Base-by-base conservation (phyloP, 2,113 vertebrate genomes). In the Polyodon spathula region DNA sequence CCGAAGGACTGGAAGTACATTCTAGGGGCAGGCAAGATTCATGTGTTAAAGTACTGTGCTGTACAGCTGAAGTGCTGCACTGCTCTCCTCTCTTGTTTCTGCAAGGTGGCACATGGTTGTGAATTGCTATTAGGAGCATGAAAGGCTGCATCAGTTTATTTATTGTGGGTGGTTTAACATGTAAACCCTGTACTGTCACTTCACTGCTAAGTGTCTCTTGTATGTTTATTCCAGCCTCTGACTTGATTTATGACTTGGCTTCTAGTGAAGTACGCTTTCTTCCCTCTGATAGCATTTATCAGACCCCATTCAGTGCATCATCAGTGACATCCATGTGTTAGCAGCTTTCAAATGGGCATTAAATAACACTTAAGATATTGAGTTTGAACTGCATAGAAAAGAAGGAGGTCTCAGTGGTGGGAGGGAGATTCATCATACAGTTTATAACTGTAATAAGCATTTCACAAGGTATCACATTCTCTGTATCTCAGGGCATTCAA, bases 181-280 rank as follows among this genome's bases (percentile, higher is more conserved):
- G 40, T 38, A 40, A 39, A 74, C 63, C 76, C 70, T n/a, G n/a
- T n/a, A n/a, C n/a, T n/a, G n/a, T n/a, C n/a, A n/a, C n/a, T n/a
- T 69, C 48, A 44, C 56, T 70, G 70, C 71, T 78, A 82, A 81
- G 79, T 78, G 71, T 48, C 65, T 69, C 56, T 50, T 50, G 55
- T 66, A 58, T 75, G 68, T 78, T 75, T 81, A 74, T 76, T 76
- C 68, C 62, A 66, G 62, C 46, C 73, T 72, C 73, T 50, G 46
- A 53, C n/a, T 54, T 43, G 44, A 62, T 38, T 8, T 69, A 64
- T 63, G 66, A 53, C 44, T 60, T 65, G 59, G 54, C 55, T 38
- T 6, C 59, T 66, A 61, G 70, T 58, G 66, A 40, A 27, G 27
- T 27, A 27, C 10, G 63, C 68, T 52, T 56, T 68, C 50, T 72